phyloP scores from a whole-genome alignment of 2,797 vertebrate species.

The Poeciliopsis infans region DNA sequence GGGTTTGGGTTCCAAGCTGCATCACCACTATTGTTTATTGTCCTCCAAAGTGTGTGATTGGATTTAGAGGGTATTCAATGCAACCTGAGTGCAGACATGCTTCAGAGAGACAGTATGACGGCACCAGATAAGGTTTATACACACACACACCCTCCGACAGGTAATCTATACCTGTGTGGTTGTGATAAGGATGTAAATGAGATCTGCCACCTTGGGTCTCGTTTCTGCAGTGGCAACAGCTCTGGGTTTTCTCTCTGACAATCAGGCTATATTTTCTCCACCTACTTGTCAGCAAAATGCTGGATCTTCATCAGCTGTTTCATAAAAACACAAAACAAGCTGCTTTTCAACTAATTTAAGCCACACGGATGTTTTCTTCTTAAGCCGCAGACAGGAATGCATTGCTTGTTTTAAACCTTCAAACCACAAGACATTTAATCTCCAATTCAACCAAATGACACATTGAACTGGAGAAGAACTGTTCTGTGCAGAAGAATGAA shows the following conservation, averaged over 20 bases:
- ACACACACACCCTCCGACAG: constrained; percentile 14
- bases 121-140: constrained; percentile 56
- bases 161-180: constrained; percentile 39
- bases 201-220: constrained; percentile 38
- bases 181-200: constrained; percentile 64
- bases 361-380: background rate
- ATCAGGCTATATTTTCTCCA: background rate
- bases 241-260: background rate
- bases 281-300: background rate
- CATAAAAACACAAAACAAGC: background rate
- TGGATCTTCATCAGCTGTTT: background rate
- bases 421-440: background rate
- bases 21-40: constrained; percentile 40
- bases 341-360: background rate
- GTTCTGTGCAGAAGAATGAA: background rate
- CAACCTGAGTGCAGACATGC: constrained; percentile 59
- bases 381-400: background rate
- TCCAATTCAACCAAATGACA: background rate
- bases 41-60: constrained; percentile 23
- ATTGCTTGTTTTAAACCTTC: background rate
- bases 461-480: background rate
- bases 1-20: constrained; percentile 42
- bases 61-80: constrained; percentile 21
- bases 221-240: constrained; percentile 1
- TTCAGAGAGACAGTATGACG: constrained; percentile 52